These are phyloP conservation scores for Clanis bilineata DNA, from an alignment of 2,888 invertebrate genomes.

Conservation along the genomic window DNA sequence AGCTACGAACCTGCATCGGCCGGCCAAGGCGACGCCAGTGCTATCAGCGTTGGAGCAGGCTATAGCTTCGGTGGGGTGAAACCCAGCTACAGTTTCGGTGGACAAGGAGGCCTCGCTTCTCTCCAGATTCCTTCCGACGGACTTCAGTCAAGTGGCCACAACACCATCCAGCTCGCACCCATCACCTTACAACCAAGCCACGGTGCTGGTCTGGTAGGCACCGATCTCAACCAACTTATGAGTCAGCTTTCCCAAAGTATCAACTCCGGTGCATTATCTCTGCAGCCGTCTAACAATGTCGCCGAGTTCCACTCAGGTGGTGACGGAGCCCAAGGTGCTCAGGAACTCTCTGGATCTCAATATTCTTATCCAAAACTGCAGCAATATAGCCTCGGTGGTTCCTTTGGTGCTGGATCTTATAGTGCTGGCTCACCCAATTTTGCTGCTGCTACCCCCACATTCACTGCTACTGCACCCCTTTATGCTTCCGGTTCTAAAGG, in stretches of 20 bases:
- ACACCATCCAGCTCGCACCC: conserved; percentile 61
- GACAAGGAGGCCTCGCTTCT: conserved; percentile 49
- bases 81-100: conserved; percentile 55
- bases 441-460: conserved; percentile 53
- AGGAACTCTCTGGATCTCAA: conserved; percentile 57
- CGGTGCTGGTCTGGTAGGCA: conserved; percentile 45
- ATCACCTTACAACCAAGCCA: conserved; percentile 63
- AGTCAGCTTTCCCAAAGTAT: conserved; percentile 65
- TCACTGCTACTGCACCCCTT: conserved; percentile 57
- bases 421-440: conserved; percentile 48
- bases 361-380: conserved; percentile 57
- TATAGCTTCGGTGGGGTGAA: conserved; percentile 74
- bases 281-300: conserved; percentile 55
- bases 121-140: conserved; percentile 55
- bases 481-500: conserved; percentile 72
- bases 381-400: conserved; percentile 57
- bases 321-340: conserved; percentile 49
- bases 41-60: conserved; percentile 73
- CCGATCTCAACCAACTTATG: conserved; percentile 69
- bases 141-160: conserved; percentile 55
- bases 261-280: conserved; percentile 57
- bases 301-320: conserved; percentile 57
- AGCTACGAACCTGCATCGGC: conserved; percentile 43
- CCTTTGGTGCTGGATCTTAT: conserved; percentile 57
- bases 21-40: conserved; percentile 64